A percentile compares a stretch with the other conserved stretches of the same genome.
These are phyloP conservation scores for Mola mola DNA, from an alignment of 2,113 vertebrate species.

Conservation along the genomic window DNA sequence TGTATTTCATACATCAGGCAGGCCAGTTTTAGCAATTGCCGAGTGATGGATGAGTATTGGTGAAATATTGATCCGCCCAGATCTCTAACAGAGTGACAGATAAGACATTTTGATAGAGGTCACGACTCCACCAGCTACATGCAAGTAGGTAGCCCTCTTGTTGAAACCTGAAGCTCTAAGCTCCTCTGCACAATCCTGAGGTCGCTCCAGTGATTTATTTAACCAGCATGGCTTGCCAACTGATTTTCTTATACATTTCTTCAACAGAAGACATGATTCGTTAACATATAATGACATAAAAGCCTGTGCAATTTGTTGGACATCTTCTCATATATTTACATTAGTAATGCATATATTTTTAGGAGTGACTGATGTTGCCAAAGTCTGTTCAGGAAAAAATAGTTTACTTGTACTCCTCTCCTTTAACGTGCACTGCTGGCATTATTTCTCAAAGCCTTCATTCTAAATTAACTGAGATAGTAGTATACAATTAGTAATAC, in stretches of 20 bases:
- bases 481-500: too few species aligned
- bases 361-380: too few species aligned
- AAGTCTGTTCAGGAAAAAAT: too few species aligned
- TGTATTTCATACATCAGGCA: slow-evolving; percentile 25
- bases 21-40: not conserved
- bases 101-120: slow-evolving; percentile 63
- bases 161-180: slow-evolving; percentile 45
- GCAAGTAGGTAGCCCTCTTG: not conserved
- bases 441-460: too few species aligned
- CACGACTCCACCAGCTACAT: slow-evolving; percentile 22
- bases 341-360: too few species aligned
- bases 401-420: not conserved
- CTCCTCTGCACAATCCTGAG: slow-evolving; percentile 4
- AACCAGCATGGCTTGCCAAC: not conserved
- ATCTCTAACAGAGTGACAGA: slow-evolving; percentile 29
- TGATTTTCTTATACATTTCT: too few species aligned
- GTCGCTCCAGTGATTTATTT: slow-evolving; percentile 14
- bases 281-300: too few species aligned
- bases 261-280: slow-evolving; percentile 2
- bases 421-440: too few species aligned
- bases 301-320: too few species aligned
- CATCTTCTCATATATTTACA: too few species aligned
- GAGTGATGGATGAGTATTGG: slow-evolving; percentile 56
- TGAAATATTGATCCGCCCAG: slow-evolving; percentile 52
- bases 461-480: too few species aligned